Evolutionary conservation across 2,888 invertebrate genomes (phyloP), one percentile per base, ranked within the genome.

Genomic region (Empis stercorea): DNA sequence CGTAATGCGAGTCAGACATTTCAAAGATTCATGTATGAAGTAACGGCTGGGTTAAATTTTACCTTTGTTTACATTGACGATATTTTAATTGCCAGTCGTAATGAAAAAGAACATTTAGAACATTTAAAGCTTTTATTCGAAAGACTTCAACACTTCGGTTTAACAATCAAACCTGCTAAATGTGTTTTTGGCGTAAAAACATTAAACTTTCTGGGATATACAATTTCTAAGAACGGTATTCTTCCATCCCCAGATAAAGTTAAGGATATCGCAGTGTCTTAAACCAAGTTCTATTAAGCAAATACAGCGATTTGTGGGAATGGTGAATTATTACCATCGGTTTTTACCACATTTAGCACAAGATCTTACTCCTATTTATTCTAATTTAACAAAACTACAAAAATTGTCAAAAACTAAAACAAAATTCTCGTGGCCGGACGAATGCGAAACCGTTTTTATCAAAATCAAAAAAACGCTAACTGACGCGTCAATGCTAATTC

Each of bases 301-400:
- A 41, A 17, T 48, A 4, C 41, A 48, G 13, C 30, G 34, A 15
- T 48, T n/a, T n/a, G n/a, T n/a, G n/a, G n/a, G n/a, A 40, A 48
- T 48, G 48, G 41, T 34, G 4, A 48, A 48, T 17, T 44, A 27
- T 41, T 48, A 48, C 20, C 46, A 46, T 17, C 32, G 46, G 2
- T 46, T 46, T 20, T n/a, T 46, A 17, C 46, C 46, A n/a, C 10
- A 30, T n/a, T 20, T 41, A n/a, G 40, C 46, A 41, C 10, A 39
- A 27, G 10, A 10, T 13, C 23, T 4, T 45, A 37, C 13, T 54
- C 27, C 37, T 14, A 27, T 45, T 16, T 20, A 45, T 37, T n/a
- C 37, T 10, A 3, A 16, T 10, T 14, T 38, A 38, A 17, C 37
- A 3, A 38, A 16, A 14, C 15, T 38, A 6, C 15, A 38, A 15